Evolutionary conservation across 2,113 vertebrate genomes (phyloP).

Genomic region (Agapornis roseicollis): DNA sequence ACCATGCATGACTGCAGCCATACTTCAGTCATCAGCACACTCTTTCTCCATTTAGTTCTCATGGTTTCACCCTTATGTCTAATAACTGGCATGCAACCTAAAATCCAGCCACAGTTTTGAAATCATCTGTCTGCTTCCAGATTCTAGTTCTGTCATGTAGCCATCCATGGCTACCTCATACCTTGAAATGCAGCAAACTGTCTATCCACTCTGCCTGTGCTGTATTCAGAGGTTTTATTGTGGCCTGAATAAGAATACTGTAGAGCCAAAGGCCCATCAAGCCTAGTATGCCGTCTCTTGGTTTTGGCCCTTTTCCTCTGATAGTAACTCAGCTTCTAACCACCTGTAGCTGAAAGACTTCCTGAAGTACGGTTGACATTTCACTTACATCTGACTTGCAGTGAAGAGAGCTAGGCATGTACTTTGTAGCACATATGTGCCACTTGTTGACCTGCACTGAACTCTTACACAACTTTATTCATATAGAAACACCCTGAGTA

Average conservation of each 20-base stretch:
- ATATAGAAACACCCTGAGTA: background rate
- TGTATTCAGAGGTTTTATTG: background rate
- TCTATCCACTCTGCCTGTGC: background rate
- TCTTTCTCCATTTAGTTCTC: background rate
- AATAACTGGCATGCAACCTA: background rate
- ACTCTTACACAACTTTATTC: background rate
- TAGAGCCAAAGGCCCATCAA: background rate
- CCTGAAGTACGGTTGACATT: background rate
- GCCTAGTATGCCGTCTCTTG: background rate
- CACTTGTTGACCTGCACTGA: background rate
- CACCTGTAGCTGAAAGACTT: background rate
- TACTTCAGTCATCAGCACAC: conserved; percentile 3
- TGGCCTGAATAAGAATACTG: background rate
- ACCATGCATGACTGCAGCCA: background rate
- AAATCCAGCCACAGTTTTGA: background rate
- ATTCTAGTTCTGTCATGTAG: background rate
- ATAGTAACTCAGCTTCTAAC: background rate
- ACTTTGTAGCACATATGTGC: rapidly evolving
- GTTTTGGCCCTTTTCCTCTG: background rate
- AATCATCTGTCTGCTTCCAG: background rate
- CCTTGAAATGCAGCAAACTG: background rate
- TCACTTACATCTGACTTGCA: background rate
- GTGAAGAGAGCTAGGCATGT: background rate
- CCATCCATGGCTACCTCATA: background rate
- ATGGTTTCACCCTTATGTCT: background rate